These are phyloP conservation scores for Alectoris magna DNA, from an alignment of 2,797 vertebrate species.

Conservation along the genomic window DNA sequence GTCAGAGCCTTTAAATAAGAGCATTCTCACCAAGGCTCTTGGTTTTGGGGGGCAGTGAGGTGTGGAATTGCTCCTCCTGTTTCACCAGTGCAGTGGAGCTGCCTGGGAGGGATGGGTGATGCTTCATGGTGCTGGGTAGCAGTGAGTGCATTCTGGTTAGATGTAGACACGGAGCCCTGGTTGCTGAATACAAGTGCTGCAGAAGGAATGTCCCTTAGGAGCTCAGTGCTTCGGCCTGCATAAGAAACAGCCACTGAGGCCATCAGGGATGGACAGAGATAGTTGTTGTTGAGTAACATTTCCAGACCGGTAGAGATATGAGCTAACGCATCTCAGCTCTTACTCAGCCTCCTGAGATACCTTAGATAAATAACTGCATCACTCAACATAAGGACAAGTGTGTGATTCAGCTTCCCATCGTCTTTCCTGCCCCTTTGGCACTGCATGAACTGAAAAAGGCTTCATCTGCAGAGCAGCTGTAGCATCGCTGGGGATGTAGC, in stretches of 20 bases:
- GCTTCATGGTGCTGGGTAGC: not conserved
- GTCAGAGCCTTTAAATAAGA: not conserved
- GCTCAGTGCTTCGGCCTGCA: not conserved
- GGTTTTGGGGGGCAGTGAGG: not conserved
- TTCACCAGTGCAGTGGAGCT: not conserved
- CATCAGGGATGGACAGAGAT: not conserved
- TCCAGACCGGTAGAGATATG: not conserved
- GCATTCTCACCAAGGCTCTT: not conserved
- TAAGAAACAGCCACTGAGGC: not conserved
- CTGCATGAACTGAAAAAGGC: not conserved
- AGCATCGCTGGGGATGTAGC: not conserved
- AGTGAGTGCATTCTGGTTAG: not conserved
- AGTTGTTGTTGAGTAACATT: not conserved
- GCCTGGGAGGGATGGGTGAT: not conserved
- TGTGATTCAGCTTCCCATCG: not conserved
- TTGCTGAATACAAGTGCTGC: not conserved
- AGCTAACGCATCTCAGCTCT: not conserved
- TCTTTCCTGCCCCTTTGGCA: not conserved
- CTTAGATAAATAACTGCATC: not conserved
- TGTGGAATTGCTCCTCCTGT: not conserved
- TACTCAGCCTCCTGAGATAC: not conserved
- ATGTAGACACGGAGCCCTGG: not conserved
- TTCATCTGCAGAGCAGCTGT: fast-evolving
- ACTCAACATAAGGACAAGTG: fast-evolving
- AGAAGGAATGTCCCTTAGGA: not conserved